Conservation (phyloP, 1,140 invertebrate species). For the Drosophila funebris region DNA sequence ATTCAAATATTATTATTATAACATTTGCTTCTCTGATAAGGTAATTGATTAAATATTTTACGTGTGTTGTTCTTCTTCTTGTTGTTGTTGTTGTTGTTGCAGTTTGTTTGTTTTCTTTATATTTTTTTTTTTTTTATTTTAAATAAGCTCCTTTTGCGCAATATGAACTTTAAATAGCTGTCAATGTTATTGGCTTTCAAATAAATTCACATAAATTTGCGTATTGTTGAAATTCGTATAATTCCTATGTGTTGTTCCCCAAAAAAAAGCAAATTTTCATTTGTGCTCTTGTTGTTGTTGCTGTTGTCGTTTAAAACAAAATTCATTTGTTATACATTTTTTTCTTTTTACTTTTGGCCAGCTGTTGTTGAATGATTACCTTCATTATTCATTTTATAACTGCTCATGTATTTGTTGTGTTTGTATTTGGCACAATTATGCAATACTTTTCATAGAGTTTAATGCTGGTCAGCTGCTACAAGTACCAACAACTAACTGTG, state of each 20-base stretch:
- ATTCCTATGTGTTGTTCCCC: slow-evolving; percentile 83
- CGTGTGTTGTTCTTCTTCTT: slow-evolving; percentile 16
- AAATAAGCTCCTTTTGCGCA: slow-evolving; percentile 71
- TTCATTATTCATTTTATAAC: slow-evolving; percentile 29
- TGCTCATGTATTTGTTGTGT: slow-evolving; percentile 8
- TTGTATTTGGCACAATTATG: slow-evolving; percentile 45
- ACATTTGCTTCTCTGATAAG: slow-evolving; percentile 3
- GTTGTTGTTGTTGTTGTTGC: no score
- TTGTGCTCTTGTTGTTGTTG: slow-evolving; percentile 54
- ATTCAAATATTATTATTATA: slow-evolving; percentile 19
- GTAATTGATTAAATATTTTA: slow-evolving; percentile 10
- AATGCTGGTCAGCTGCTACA: slow-evolving; percentile 36
- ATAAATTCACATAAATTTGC: slow-evolving; percentile 42
- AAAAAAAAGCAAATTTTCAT: slow-evolving; percentile 69
- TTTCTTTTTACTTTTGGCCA: no score
- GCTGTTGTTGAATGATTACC: slow-evolving; percentile 43
- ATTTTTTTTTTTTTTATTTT: slow-evolving; percentile 34
- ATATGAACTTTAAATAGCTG: slow-evolving; percentile 48
- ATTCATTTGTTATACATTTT: slow-evolving; percentile 16
- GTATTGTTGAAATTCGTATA: slow-evolving; percentile 79
- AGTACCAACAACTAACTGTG: slow-evolving; percentile 46
- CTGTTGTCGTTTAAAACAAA: slow-evolving; percentile 41
- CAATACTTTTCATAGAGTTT: slow-evolving; percentile 43
- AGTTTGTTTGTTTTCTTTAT: slow-evolving; percentile 10
- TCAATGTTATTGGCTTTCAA: slow-evolving; percentile 34